Base-by-base conservation (phyloP, 2,797 vertebrate genomes). In the Naso thynnoides region DNA sequence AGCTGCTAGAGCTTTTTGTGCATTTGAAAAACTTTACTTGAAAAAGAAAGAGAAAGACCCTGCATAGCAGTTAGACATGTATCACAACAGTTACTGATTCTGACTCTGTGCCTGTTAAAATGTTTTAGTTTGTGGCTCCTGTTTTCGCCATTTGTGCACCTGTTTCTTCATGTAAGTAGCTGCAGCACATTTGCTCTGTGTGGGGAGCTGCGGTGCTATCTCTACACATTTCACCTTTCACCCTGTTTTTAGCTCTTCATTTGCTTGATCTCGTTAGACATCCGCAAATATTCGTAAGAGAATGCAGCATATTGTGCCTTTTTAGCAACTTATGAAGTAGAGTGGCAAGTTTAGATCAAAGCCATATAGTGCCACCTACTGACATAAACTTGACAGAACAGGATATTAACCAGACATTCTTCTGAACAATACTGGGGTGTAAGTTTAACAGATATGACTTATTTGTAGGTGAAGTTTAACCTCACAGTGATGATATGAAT, bases 41-140 rank as follows among this genome's bases (percentile, higher is more conserved):
- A 36, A 26, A 36, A 76, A 59, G 61, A 47, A 48, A 74, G 53
- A 71, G 76, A 57, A 78, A 77, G 77, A 70, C 61, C 62, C 84
- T n/a, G n/a, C n/a, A n/a, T n/a, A n/a, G n/a, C n/a, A n/a, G n/a
- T n/a, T n/a, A n/a, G n/a, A n/a, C n/a, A n/a, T n/a, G n/a, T n/a
- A 27, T 49, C 38, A 47, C 14, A n/a, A 47, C 6, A 55, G 8
- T 24, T 15, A 27, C 38, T 19, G 49, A 3, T 24, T 42, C 21
- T 41, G 18, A n/a, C 14, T 38, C 5, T 18, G 18, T 49, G 1
- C 33, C 3, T 7, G 5, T 31, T 9, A 13, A 55, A 18, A 8
- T n/a, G n/a, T n/a, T 61, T 38, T 54, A 44, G 13, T 13, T 24
- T 45, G 2, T 33, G 19, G 16, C 15, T 61, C 4, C 38, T 44